A percentile compares a stretch with the other conserved stretches of the same genome.
These are phyloP conservation scores for Lutjanus erythropterus DNA, from an alignment of 2,113 vertebrate species.

Conservation along the genomic window DNA sequence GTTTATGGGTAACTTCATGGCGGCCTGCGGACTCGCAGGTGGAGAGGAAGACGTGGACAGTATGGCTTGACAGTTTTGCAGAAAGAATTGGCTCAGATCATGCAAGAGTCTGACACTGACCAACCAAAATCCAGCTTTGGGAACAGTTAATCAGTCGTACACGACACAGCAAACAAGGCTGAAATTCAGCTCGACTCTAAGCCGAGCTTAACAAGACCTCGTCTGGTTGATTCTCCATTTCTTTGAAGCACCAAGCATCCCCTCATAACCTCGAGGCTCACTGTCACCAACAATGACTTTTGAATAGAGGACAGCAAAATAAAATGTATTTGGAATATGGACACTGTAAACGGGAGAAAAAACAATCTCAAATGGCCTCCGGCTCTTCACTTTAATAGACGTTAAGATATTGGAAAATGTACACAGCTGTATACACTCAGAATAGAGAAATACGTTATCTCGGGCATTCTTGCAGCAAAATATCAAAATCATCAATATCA, in stretches of 20 bases:
- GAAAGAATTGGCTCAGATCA: too few species aligned
- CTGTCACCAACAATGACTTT: conserved; percentile 12
- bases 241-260: not conserved
- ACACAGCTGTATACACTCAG: not conserved
- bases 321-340: conserved; percentile 31
- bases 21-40: too few species aligned
- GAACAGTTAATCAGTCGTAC: too few species aligned
- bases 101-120: too few species aligned
- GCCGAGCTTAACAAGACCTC: not conserved
- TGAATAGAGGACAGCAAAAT: conserved; percentile 26
- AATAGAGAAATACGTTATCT: not conserved
- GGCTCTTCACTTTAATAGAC: conserved; percentile 42
- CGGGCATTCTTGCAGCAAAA: not conserved
- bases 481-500: not conserved
- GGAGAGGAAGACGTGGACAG: too few species aligned
- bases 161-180: too few species aligned
- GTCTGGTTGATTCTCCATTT: conserved; percentile 15
- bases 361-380: conserved; percentile 58
- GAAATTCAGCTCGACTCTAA: too few species aligned
- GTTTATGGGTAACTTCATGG: too few species aligned
- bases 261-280: conserved; percentile 18
- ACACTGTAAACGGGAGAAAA: conserved; percentile 21
- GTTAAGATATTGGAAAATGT: conserved; percentile 40
- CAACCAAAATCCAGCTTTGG: too few species aligned
- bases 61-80: too few species aligned